Percentiles rank a stretch among this genome's conserved stretches.
Conservation (phyloP, 2,888 invertebrate genomes). For the Cenopis cana region DNA sequence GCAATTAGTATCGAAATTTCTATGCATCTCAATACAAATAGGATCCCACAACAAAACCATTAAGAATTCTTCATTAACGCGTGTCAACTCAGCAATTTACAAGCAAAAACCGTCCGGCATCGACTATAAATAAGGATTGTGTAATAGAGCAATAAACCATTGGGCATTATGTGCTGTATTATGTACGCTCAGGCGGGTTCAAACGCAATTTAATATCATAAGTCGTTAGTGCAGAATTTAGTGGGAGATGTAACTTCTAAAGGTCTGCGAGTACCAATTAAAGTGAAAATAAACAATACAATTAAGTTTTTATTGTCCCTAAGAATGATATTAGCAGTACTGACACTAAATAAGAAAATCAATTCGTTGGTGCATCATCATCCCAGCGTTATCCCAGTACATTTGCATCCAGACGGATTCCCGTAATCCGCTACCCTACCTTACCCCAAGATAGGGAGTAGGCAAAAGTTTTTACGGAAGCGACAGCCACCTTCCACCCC, state of each 20-base stretch:
- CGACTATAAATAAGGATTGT: slow-evolving; percentile 64
- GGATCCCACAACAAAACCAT: neutral
- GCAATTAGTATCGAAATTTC: neutral
- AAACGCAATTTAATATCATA: slow-evolving; percentile 55
- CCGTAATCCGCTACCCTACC: no score
- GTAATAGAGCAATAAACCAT: slow-evolving; percentile 72
- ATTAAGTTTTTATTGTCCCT: no score
- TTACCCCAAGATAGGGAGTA: no score
- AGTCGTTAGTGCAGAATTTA: slow-evolving; percentile 50
- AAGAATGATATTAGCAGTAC: no score
- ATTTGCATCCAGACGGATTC: no score
- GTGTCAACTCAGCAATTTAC: slow-evolving; percentile 51
- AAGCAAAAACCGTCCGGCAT: slow-evolving; percentile 61
- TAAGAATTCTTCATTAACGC: slow-evolving; percentile 11
- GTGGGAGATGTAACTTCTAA: slow-evolving; percentile 32
- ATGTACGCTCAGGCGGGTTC: slow-evolving; percentile 54
- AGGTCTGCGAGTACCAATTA: slow-evolving; percentile 25
- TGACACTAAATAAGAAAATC: no score
- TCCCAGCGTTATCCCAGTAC: no score
- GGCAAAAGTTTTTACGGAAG: no score
- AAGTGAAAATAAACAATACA: neutral
- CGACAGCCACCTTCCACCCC: no score
- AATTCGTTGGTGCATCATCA: no score
- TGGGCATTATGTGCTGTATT: slow-evolving; percentile 56
- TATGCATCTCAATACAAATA: neutral